Conservation (phyloP, 2,113 vertebrate species). For the Ramphastos sulfuratus region DNA sequence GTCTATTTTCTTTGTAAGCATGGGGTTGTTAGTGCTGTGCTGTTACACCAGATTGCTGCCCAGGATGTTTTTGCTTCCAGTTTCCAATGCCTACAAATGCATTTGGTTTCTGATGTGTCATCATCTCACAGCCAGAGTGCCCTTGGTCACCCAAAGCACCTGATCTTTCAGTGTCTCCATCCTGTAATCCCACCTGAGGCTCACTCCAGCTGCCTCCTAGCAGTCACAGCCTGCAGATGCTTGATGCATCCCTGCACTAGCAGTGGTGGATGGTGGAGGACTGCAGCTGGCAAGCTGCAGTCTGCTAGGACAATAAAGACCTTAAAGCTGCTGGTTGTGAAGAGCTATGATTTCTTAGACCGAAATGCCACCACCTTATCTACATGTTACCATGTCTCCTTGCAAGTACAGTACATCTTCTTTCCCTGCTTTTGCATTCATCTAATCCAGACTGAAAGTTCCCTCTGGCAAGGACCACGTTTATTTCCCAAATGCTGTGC, state of each 20-base stretch:
- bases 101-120: neutral
- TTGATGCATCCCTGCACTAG: accelerated
- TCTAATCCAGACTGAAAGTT: neutral
- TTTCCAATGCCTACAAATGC: neutral
- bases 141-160: neutral
- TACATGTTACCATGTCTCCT: neutral
- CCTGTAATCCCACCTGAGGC: neutral
- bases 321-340: accelerated
- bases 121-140: neutral
- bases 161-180: neutral
- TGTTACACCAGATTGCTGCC: neutral
- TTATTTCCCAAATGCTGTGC: neutral
- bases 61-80: neutral
- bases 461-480: neutral
- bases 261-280: neutral
- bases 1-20: neutral
- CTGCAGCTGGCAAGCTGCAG: neutral
- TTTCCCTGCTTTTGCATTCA: neutral
- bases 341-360: neutral
- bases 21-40: neutral
- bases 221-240: neutral
- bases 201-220: neutral
- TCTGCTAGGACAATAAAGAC: neutral
- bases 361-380: neutral
- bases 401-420: neutral